Evolutionary conservation across 1,140 invertebrate genomes (phyloP).

Genomic region (Cherax destructor): DNA sequence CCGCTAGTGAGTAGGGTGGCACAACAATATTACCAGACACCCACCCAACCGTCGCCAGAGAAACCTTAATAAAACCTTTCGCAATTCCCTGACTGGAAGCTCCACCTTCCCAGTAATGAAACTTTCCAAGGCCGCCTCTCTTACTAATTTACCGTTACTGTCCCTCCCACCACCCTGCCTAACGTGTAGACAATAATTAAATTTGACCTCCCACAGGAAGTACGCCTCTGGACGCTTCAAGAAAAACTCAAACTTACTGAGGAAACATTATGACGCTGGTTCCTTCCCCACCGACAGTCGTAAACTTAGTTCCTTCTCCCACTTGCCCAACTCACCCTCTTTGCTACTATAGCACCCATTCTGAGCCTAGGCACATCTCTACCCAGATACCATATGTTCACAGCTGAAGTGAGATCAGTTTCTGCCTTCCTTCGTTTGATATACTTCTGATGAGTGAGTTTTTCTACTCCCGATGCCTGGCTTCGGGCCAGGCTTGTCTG

Average conservation of each 20-base stretch:
- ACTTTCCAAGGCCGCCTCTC: not conserved
- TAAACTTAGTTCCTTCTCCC: not conserved
- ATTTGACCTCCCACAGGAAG: not conserved
- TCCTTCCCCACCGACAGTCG: not conserved
- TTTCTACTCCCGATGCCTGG: too few relatives aligned
- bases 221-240: not conserved
- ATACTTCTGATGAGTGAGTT: too few relatives aligned
- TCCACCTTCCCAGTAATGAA: not conserved
- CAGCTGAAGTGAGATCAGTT: too few relatives aligned
- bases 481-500: too few relatives aligned
- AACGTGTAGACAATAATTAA: not conserved
- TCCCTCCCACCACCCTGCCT: not conserved
- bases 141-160: not conserved
- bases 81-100: not conserved
- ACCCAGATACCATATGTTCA: not conserved
- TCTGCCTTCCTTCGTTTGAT: too few relatives aligned
- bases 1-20: not conserved
- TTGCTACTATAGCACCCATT: too few relatives aligned
- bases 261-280: not conserved
- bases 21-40: not conserved
- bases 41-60: not conserved
- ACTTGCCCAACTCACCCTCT: not conserved
- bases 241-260: slow-evolving; percentile 10
- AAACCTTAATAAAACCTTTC: not conserved
- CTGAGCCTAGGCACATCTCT: not conserved